Evolutionary conservation across 2,888 invertebrate species (phyloP).

Genomic region (Pyralis farinalis): DNA sequence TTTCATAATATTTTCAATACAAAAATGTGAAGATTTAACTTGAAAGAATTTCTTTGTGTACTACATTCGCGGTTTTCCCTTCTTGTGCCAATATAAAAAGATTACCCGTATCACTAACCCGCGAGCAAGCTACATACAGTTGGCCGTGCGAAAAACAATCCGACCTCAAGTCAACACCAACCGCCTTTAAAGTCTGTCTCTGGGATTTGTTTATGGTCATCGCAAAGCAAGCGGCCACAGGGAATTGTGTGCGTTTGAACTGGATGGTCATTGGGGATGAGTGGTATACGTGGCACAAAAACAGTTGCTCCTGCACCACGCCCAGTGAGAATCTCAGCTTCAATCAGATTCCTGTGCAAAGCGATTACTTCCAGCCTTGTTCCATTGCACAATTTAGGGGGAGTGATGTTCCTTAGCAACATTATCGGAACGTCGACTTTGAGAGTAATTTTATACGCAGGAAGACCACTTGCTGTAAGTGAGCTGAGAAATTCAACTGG

Average conservation of each 20-base stretch:
- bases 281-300: conserved; percentile 11
- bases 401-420: conserved; percentile 10
- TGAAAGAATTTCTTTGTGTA: too few species aligned
- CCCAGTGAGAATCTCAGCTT: conserved; percentile 1
- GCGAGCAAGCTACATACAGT: too few species aligned
- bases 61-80: too few species aligned
- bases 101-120: too few species aligned
- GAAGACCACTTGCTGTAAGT: not conserved
- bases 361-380: conserved; percentile 4
- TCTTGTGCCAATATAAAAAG: too few species aligned
- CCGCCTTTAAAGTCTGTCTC: too few species aligned
- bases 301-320: conserved; percentile 5
- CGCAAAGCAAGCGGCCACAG: conserved; percentile 1
- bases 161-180: too few species aligned
- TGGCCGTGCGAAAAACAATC: too few species aligned
- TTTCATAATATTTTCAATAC: too few species aligned
- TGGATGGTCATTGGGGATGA: conserved; percentile 8
- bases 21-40: too few species aligned
- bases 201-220: not conserved
- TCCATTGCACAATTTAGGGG: conserved; percentile 10
- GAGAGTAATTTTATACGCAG: conserved; percentile 8
- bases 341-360: not conserved
- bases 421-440: conserved; percentile 11
- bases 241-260: conserved; percentile 12
- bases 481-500: too few species aligned